Evolutionary conservation across 2,888 invertebrate genomes (phyloP).

Genomic region (Drosophila incognita): DNA sequence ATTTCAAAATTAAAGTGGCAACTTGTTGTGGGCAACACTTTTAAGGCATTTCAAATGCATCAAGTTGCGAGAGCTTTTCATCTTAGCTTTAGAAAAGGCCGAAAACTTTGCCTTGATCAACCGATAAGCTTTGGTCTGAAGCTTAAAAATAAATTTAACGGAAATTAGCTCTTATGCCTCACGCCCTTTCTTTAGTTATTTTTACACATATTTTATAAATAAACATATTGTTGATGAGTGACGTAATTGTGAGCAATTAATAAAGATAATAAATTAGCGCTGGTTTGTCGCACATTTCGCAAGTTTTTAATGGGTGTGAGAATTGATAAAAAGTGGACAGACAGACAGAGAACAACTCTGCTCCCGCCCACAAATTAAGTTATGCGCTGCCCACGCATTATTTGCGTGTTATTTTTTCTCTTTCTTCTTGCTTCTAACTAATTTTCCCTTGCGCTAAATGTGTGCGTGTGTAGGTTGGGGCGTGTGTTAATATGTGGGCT

Average conservation of each 20-base stretch:
- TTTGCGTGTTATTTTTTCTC: slow-evolving; percentile 2
- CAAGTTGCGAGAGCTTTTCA: neutral
- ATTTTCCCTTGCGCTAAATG: slow-evolving; percentile 35
- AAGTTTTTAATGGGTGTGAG: slow-evolving; percentile 67
- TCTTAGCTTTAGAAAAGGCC: neutral
- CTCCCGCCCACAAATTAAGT: slow-evolving; percentile 55
- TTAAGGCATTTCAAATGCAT: neutral
- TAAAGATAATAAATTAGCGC: slow-evolving; percentile 57
- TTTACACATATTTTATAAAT: slow-evolving; percentile 21
- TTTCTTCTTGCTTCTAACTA: slow-evolving; percentile 32
- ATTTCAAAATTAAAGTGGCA: neutral
- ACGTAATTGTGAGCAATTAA: slow-evolving; percentile 45
- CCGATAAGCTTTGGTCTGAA: neutral
- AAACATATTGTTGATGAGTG: slow-evolving; percentile 26
- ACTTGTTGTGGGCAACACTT: neutral
- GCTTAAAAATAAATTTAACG: neutral
- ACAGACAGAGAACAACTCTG: slow-evolving; percentile 21
- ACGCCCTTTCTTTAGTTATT: neutral
- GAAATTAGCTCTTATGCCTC: neutral
- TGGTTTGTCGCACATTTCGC: slow-evolving; percentile 34
- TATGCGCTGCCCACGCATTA: slow-evolving; percentile 50
- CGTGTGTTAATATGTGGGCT: slow-evolving; percentile 52
- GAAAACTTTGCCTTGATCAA: neutral
- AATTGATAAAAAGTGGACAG: slow-evolving; percentile 36
- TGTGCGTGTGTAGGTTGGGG: slow-evolving; percentile 26